Percentiles rank a stretch among this genome's conserved stretches.
phyloP scores from a whole-genome alignment of 2,888 invertebrate species.

The Trileptium ribeirensis region DNA sequence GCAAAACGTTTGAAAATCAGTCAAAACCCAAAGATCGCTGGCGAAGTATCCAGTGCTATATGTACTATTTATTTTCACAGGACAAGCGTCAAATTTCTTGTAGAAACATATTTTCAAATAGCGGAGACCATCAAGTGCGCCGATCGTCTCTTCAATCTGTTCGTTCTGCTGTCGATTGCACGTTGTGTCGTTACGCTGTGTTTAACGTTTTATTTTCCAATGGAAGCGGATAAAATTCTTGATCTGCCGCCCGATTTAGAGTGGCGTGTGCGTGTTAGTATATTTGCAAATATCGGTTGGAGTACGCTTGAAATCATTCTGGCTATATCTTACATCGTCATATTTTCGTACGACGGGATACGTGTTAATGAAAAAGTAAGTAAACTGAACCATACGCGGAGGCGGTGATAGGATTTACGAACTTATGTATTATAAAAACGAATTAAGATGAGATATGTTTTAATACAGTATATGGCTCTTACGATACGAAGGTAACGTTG shows the following conservation, averaged over 20 bases:
- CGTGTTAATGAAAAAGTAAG: neutral
- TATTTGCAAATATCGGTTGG: neutral
- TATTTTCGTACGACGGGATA: neutral
- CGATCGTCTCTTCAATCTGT: neutral
- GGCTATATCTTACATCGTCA: neutral
- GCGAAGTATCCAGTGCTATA: too few relatives aligned
- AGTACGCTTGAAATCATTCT: neutral
- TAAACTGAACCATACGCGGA: too few relatives aligned
- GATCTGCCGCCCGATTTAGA: neutral
- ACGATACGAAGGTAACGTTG: too few relatives aligned
- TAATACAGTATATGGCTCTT: too few relatives aligned
- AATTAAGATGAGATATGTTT: too few relatives aligned
- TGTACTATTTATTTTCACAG: too few relatives aligned
- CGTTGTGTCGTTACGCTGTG: neutral
- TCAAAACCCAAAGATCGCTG: too few relatives aligned
- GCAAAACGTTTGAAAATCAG: too few relatives aligned
- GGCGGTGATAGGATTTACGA: too few relatives aligned
- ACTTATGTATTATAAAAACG: too few relatives aligned
- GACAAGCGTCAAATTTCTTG: neutral
- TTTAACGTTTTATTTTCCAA: neutral
- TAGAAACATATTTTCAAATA: neutral
- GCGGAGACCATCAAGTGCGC: neutral
- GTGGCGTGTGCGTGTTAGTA: neutral
- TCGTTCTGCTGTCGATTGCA: neutral
- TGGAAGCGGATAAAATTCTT: neutral